phyloP scores from a whole-genome alignment of 2,888 invertebrate genomes.

The Salpingus planirostris region DNA sequence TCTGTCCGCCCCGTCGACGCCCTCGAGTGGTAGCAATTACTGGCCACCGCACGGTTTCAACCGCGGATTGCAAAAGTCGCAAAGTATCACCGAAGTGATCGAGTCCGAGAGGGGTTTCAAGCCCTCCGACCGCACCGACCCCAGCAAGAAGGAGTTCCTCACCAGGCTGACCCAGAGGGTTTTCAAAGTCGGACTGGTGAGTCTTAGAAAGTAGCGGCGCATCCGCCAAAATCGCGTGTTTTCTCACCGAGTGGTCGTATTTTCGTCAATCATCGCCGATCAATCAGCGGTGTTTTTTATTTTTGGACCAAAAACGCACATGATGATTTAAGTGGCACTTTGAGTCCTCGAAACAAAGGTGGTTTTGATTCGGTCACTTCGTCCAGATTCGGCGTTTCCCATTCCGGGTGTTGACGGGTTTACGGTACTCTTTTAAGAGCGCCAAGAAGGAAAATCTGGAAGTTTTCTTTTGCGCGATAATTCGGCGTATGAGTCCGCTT shows the following conservation, averaged over 20 bases:
- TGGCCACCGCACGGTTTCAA: constrained; percentile 18
- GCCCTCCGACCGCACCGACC: constrained; percentile 78
- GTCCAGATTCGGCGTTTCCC: too few relatives aligned
- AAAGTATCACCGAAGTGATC: constrained; percentile 46
- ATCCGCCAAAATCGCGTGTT: constrained; percentile 39
- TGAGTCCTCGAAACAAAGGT: too few relatives aligned
- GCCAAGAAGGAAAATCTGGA: too few relatives aligned
- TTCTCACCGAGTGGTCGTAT: too few relatives aligned
- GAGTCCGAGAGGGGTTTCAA: constrained; percentile 70
- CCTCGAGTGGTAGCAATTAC: constrained; percentile 11
- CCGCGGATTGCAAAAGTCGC: constrained; percentile 30
- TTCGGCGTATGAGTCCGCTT: too few relatives aligned
- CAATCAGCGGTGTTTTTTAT: constrained; percentile 18
- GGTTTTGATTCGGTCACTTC: too few relatives aligned
- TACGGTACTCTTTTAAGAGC: too few relatives aligned
- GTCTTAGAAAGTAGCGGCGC: too few relatives aligned
- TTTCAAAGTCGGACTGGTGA: constrained; percentile 75
- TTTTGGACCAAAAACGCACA: too few relatives aligned
- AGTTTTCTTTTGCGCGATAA: too few relatives aligned
- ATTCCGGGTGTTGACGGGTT: too few relatives aligned
- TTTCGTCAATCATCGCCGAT: constrained; percentile 34
- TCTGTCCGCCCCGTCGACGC: constrained; percentile 23
- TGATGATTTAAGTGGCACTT: too few relatives aligned
- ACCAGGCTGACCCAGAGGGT: constrained; percentile 72
- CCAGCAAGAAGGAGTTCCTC: constrained; percentile 70